These are phyloP conservation scores for Paragorgia papillata DNA, from an alignment of 92 coral and sea anemone genomes.

Conservation along the genomic window DNA sequence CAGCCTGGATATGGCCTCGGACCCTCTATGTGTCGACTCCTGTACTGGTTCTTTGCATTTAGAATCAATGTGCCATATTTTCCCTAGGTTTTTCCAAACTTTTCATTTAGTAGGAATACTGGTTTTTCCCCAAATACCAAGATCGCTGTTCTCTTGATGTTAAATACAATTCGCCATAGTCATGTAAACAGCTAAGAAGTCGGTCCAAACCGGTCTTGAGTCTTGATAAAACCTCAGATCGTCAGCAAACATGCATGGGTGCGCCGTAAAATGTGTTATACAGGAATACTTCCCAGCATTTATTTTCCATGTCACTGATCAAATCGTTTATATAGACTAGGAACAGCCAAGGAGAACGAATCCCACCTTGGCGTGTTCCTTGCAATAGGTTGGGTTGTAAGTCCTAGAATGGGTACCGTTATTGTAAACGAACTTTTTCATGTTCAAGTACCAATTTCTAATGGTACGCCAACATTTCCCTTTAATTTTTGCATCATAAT, in stretches of 20 bases:
- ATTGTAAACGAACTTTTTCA: not conserved
- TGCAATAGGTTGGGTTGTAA: not conserved
- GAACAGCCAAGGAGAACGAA: conserved; percentile 60
- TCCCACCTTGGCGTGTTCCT: conserved; percentile 47
- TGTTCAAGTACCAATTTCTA: not conserved
- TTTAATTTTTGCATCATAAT: not conserved
- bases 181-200: not conserved
- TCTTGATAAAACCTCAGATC: not conserved
- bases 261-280: not conserved
- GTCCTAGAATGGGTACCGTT: not conserved
- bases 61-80: not conserved
- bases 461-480: not conserved
- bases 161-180: conserved; percentile 2
- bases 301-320: not conserved
- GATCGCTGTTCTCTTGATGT: conserved; percentile 15
- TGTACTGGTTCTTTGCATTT: not conserved
- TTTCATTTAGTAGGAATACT: not conserved
- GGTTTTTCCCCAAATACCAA: conserved; percentile 14
- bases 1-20: not conserved
- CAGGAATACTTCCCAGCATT: not conserved
- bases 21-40: not conserved
- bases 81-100: conserved; percentile 6
- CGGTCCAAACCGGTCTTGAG: not conserved
- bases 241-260: conserved; percentile 12
- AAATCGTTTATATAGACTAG: conserved; percentile 50